Conservation (phyloP, 1,140 invertebrate species). For the Brachionus manjavacas region DNA sequence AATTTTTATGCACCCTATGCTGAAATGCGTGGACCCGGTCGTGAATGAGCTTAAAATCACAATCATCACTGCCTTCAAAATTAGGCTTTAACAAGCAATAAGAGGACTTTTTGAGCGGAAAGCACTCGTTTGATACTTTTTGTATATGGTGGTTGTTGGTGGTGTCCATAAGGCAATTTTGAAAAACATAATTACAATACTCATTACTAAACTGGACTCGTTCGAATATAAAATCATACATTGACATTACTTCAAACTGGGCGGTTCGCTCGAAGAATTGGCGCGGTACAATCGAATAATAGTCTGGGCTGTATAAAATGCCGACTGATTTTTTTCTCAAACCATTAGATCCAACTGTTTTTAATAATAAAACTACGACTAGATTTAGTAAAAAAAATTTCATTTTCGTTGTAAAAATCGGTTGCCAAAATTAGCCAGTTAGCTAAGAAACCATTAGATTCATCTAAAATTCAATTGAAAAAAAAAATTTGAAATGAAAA, state of each 20-base stretch:
- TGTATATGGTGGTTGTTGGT: not conserved
- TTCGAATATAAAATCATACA: conserved; percentile 34
- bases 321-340: not conserved
- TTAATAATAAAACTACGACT: conserved; percentile 13
- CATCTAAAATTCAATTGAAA: not conserved
- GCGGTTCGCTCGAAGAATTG: not conserved
- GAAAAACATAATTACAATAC: conserved; percentile 10
- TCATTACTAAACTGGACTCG: conserved; percentile 1
- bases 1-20: conserved; percentile 1
- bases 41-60: not conserved
- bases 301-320: not conserved
- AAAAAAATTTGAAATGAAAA: not conserved
- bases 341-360: not conserved
- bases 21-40: not conserved
- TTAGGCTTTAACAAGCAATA: not conserved
- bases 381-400: not conserved
- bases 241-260: not conserved
- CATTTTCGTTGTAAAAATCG: not conserved
- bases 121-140: conserved; percentile 4
- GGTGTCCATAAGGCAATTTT: conserved; percentile 8
- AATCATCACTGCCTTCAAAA: conserved; percentile 9
- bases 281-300: conserved; percentile 34
- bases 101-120: conserved; percentile 33
- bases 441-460: not conserved
- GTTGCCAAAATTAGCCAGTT: not conserved